phyloP scores from a whole-genome alignment of 2,797 vertebrate species.

The Distichodus sexfasciatus region DNA sequence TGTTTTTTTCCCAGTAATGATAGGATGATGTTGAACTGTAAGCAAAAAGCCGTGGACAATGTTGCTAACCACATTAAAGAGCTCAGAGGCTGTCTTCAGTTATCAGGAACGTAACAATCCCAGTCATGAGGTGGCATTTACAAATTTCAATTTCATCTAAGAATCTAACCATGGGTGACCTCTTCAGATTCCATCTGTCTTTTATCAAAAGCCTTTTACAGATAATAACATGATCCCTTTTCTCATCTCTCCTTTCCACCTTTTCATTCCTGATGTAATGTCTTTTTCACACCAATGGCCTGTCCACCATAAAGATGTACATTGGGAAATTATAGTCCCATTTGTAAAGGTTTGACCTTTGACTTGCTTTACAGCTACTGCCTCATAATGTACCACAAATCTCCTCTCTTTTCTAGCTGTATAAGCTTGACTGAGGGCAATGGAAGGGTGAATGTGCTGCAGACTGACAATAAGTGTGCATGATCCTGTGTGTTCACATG shows the following conservation, averaged over 20 bases:
- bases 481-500: conserved; percentile 61
- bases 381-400: background rate
- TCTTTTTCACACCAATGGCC: conserved; percentile 34
- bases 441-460: conserved; percentile 1
- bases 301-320: conserved; percentile 25
- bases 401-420: conserved; percentile 4
- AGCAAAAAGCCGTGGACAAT: too few relatives aligned
- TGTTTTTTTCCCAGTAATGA: too few relatives aligned
- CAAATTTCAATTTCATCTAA: background rate
- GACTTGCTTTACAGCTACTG: background rate
- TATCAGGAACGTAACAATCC: background rate
- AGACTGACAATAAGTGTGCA: conserved; percentile 4
- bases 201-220: conserved; percentile 27
- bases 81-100: too few relatives aligned
- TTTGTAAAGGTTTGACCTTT: conserved; percentile 40
- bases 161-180: background rate
- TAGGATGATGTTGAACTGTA: too few relatives aligned
- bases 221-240: conserved; percentile 22
- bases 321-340: conserved; percentile 20
- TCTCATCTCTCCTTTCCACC: conserved; percentile 13
- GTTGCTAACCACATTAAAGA: too few relatives aligned
- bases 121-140: background rate
- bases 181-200: conserved; percentile 1
- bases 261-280: conserved; percentile 36
- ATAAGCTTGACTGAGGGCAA: conserved; percentile 8